Conservation (phyloP, 2,797 vertebrate genomes). For the Brotogeris chrysoptera region DNA sequence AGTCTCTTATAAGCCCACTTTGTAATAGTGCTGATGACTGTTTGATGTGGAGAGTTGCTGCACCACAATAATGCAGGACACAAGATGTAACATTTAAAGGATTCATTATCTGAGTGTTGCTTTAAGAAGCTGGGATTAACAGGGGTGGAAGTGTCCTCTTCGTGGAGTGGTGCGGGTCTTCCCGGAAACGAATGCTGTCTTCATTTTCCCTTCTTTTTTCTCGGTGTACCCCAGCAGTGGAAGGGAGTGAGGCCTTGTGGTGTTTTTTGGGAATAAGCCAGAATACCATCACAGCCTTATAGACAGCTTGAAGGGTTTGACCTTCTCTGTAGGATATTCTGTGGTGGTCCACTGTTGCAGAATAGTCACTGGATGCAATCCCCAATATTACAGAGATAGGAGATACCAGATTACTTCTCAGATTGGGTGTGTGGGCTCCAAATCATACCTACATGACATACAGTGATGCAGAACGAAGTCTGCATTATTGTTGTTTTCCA, state of each 20-base stretch:
- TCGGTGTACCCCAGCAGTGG: not conserved
- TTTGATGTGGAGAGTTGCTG: slow-evolving; percentile 95
- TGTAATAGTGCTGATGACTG: slow-evolving; percentile 90
- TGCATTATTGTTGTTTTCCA: not conserved
- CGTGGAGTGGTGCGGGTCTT: not conserved
- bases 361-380: not conserved
- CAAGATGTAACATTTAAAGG: slow-evolving; percentile 95
- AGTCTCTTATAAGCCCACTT: slow-evolving; percentile 88
- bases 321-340: not conserved
- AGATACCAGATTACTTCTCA: not conserved
- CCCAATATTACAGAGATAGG: not conserved
- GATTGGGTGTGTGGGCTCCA: not conserved
- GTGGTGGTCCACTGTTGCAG: not conserved
- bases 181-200: slow-evolving; percentile 6
- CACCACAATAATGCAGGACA: slow-evolving; percentile 88
- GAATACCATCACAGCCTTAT: not conserved
- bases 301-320: not conserved
- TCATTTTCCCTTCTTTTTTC: not conserved
- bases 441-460: not conserved
- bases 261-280: not conserved
- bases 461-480: not conserved
- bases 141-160: slow-evolving; percentile 75
- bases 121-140: slow-evolving; percentile 89
- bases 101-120: slow-evolving; percentile 94
- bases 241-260: not conserved